Conservation (phyloP, 2,888 invertebrate genomes). For the Cerceris rybyensis region DNA sequence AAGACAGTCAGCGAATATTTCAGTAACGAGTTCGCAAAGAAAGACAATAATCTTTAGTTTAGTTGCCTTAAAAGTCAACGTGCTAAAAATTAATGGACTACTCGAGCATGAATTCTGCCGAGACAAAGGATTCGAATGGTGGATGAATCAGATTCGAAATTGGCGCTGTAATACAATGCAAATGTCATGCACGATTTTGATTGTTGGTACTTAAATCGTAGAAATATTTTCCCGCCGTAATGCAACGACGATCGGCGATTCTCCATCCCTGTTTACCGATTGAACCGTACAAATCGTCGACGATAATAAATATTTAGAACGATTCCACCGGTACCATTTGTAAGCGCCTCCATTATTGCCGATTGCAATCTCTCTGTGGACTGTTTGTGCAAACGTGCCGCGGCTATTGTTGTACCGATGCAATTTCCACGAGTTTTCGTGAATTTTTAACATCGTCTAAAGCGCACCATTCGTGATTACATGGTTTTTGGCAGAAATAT, state of each 20-base stretch:
- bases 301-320: slow-evolving; percentile 49
- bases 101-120: not conserved
- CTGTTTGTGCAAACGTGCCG: slow-evolving; percentile 44
- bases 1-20: no score
- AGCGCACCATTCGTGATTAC: slow-evolving; percentile 30
- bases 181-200: not conserved
- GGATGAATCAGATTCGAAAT: no score
- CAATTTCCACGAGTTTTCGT: slow-evolving; percentile 45
- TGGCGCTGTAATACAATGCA: not conserved
- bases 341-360: slow-evolving; percentile 38
- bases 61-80: no score
- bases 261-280: slow-evolving; percentile 11
- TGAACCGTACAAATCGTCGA: not conserved
- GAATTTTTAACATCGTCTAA: slow-evolving; percentile 49
- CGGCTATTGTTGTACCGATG: slow-evolving; percentile 49
- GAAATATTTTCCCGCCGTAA: slow-evolving; percentile 13
- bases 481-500: slow-evolving; percentile 26
- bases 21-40: no score
- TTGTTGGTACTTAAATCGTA: slow-evolving; percentile 1
- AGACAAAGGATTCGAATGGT: not conserved
- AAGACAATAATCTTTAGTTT: no score
- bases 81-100: no score
- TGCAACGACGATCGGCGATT: slow-evolving; percentile 17
- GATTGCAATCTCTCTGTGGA: slow-evolving; percentile 54
- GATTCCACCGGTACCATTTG: slow-evolving; percentile 15